These are phyloP conservation scores for Bombus terrestris DNA, from an alignment of 1,140 invertebrate genomes.

Conservation along the genomic window DNA sequence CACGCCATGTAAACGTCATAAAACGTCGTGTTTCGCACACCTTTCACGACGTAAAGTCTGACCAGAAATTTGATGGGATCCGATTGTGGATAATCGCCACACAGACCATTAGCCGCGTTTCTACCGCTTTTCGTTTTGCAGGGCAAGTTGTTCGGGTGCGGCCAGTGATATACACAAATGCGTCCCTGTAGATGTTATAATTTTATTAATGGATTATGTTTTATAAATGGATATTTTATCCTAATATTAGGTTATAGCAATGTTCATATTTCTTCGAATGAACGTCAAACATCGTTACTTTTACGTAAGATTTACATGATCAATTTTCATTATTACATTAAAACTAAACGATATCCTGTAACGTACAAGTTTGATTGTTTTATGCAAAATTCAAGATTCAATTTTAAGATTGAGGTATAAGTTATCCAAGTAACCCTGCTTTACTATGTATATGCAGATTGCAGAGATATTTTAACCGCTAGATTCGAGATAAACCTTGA, in stretches of 20 bases:
- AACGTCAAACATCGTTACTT: background rate
- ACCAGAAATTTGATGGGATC: constrained; percentile 88
- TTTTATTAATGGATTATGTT: background rate
- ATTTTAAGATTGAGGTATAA: background rate
- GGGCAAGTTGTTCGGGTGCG: constrained; percentile 68
- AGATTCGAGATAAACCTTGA: constrained; percentile 83
- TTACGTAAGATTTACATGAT: background rate
- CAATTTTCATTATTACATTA: background rate
- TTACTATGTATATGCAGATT: background rate
- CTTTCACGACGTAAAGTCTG: constrained; percentile 90
- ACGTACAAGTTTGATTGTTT: background rate
- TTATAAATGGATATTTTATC: background rate
- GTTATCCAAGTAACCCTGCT: background rate
- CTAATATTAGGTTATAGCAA: background rate
- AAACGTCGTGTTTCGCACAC: constrained; percentile 66
- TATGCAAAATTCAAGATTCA: background rate
- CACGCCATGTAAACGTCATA: background rate
- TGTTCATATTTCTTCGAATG: background rate
- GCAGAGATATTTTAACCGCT: background rate
- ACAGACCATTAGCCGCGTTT: constrained; percentile 82
- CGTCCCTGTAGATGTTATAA: constrained; percentile 82
- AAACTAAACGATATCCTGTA: background rate
- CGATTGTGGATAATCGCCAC: constrained; percentile 86
- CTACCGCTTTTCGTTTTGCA: constrained; percentile 76
- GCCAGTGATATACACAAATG: constrained; percentile 79